Percentiles rank a stretch among this genome's conserved stretches.
Conservation (phyloP, 2,797 vertebrate genomes). For the Limosa lapponica region DNA sequence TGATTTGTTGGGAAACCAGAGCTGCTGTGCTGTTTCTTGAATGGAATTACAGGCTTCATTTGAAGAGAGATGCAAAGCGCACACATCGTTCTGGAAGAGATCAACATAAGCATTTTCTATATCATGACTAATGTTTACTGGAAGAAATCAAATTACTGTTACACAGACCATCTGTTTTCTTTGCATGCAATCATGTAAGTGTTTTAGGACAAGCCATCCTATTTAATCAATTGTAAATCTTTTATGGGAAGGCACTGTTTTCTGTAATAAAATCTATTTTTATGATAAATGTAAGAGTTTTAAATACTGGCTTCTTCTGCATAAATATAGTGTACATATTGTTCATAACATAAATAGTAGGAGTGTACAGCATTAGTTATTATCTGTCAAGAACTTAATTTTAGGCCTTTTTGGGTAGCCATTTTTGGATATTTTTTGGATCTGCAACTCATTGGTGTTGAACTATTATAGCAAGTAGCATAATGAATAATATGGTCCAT, state of each 20-base stretch:
- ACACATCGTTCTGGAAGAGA: constrained; percentile 60
- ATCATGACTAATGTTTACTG: constrained; percentile 73
- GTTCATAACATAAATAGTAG: constrained; percentile 12
- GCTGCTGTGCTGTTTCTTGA: constrained; percentile 43
- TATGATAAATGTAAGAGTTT: constrained; percentile 29
- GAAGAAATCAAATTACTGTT: constrained; percentile 72
- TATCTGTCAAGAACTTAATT: constrained; percentile 32
- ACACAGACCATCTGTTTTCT: constrained; percentile 72
- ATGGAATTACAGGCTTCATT: constrained; percentile 60
- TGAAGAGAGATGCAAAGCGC: constrained; percentile 34
- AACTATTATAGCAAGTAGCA: not conserved
- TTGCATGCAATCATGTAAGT: constrained; percentile 68
- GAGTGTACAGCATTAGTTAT: not conserved
- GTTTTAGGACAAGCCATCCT: constrained; percentile 65
- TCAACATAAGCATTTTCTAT: constrained; percentile 63
- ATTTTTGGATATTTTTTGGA: not conserved
- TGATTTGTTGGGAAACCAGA: constrained; percentile 62
- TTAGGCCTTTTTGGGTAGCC: not conserved
- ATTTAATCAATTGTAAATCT: constrained; percentile 66
- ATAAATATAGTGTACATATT: constrained; percentile 19
- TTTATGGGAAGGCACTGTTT: constrained; percentile 35
- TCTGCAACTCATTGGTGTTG: not conserved
- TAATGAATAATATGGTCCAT: not conserved
- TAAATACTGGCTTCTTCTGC: constrained; percentile 27
- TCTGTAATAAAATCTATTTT: constrained; percentile 59